Evolutionary conservation across 2,888 invertebrate species (phyloP), one percentile per base, ranked within the genome.

Genomic region (Melipona bicolor): DNA sequence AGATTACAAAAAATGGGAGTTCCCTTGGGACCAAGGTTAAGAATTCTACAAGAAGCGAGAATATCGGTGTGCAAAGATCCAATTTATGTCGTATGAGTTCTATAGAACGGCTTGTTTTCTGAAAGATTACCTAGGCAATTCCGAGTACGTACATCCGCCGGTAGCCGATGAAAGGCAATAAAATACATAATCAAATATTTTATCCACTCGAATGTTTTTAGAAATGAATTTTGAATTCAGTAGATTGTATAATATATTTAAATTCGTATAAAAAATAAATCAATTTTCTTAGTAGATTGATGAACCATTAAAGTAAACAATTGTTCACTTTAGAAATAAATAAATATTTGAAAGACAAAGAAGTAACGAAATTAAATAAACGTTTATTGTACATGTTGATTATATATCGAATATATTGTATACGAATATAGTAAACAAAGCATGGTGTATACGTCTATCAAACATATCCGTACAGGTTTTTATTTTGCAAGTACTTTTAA

Each of bases 1-100:
- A 96, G 97, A 79, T 95, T 98, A 9, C 96, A 98, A 89, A 98
- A 98, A 81, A 96, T 98, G 93, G 98, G 98, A 0, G 97, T 98
- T n/a, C 98, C 98, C 0, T 95, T 98, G 91, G 98, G 98, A 17
- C 98, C 98, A 3, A 95, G 98, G 86, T 96, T 98, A 92, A 96
- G 98, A 91, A 98, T 98, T 91, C 95, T 98, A 84, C 98, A 98
- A 94, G 98, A 98, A 94, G 97, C 98, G 50, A 96, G 96, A 92
- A 96, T 96, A 92, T 96, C 96, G 64, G 95, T 96, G 83, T 96
- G 96, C 92, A 96, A 91, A 95, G 97, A 95, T 93, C 96, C 92
- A 94, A 96, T 92, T 86, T 96, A 93, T 95, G 96, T 94, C 92
- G 96, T 95, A 82, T 96, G 91, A 93, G 61, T 59, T 11, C 6